A percentile compares a stretch with the other conserved stretches of the same genome.
phyloP scores from a whole-genome alignment of 2,797 vertebrate species.

The Ceyx erithaca region DNA sequence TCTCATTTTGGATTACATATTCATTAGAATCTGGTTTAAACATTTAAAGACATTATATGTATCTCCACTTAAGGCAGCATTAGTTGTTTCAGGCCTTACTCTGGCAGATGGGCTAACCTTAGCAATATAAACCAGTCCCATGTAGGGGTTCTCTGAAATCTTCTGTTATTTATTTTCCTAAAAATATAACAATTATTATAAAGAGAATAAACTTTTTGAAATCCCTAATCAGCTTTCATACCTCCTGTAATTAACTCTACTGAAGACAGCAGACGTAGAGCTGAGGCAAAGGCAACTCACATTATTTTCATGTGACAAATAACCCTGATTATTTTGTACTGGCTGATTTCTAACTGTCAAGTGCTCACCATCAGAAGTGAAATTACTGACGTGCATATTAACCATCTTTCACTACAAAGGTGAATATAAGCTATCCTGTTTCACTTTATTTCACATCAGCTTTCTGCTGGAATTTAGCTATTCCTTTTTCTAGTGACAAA shows the following conservation, averaged over 20 bases:
- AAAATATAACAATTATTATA: constrained; percentile 13
- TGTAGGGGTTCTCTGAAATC: not conserved
- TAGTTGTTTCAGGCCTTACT: not conserved
- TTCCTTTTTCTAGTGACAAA: constrained; percentile 14
- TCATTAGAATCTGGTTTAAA: not conserved
- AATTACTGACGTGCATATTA: not conserved
- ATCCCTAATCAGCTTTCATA: not conserved
- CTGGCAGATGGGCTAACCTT: not conserved
- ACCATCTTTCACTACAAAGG: not conserved
- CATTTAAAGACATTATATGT: not conserved
- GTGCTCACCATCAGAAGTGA: not conserved
- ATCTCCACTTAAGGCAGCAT: not conserved
- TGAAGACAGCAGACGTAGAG: not conserved
- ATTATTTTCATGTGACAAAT: not conserved
- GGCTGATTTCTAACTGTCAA: not conserved
- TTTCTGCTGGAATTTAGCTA: not conserved
- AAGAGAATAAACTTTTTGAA: constrained; percentile 4
- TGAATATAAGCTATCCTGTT: not conserved
- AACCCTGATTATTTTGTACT: not conserved
- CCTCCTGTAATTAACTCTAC: not conserved
- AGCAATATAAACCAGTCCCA: not conserved
- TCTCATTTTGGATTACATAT: not conserved
- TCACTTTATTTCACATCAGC: not conserved
- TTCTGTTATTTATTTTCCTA: constrained; percentile 14
- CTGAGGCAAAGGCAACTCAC: not conserved